Percentiles rank a stretch among this genome's conserved stretches.
Evolutionary conservation across 2,797 vertebrate genomes (phyloP).

Genomic region (Mus spretus): DNA sequence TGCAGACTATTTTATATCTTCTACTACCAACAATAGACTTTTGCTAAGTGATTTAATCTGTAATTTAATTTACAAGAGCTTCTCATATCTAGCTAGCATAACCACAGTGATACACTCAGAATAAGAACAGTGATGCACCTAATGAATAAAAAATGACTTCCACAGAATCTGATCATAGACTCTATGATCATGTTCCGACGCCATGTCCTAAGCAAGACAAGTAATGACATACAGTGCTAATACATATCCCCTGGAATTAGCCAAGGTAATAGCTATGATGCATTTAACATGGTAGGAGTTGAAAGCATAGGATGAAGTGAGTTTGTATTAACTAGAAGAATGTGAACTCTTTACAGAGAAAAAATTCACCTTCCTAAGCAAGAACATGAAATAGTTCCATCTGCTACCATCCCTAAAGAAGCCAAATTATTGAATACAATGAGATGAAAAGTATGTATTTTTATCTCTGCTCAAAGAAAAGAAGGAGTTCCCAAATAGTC

Average conservation of each 20-base stretch:
- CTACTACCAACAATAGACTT: not conserved
- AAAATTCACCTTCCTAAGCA: not conserved
- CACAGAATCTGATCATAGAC: not conserved
- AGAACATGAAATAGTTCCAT: not conserved
- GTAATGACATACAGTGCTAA: not conserved
- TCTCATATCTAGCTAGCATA: not conserved
- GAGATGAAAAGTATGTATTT: not conserved
- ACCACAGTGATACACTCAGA: not conserved
- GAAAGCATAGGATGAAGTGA: not conserved
- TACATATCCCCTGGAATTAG: not conserved
- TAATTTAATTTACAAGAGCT: not conserved
- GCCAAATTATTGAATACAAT: not conserved
- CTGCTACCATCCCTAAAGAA: not conserved
- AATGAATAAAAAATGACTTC: not conserved
- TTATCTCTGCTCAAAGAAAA: slow-evolving; percentile 28
- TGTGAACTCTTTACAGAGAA: not conserved
- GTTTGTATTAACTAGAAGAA: not conserved
- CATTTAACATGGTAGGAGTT: not conserved
- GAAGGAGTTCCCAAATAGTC: not conserved
- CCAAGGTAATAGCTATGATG: not conserved
- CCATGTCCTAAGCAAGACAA: not conserved
- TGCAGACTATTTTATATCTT: not conserved
- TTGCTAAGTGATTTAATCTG: no score
- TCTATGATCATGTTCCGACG: not conserved
- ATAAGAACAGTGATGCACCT: not conserved